Evolutionary conservation across 1,140 invertebrate species (phyloP).

Genomic region (Drosophila trapezifrons): DNA sequence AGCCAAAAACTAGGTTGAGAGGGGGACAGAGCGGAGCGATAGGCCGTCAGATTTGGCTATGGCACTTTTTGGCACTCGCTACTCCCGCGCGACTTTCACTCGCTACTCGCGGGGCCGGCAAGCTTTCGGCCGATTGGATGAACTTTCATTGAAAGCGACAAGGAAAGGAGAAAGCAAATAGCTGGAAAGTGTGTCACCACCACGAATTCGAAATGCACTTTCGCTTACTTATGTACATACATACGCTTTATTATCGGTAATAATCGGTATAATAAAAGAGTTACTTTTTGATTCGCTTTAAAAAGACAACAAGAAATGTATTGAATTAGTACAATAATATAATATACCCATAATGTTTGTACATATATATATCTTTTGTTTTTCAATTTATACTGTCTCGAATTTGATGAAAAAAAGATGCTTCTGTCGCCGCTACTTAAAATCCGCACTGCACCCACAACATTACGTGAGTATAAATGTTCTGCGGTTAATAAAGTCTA

Average conservation of each 20-base stretch:
- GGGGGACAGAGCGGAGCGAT: background rate
- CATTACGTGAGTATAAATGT: constrained; percentile 12
- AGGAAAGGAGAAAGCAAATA: too few species aligned
- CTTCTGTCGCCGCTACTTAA: constrained; percentile 16
- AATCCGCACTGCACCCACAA: constrained; percentile 14
- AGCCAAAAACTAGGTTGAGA: background rate
- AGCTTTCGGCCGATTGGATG: constrained; percentile 5
- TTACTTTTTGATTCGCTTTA: constrained; percentile 29
- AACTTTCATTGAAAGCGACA: background rate
- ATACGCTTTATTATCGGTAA: constrained; percentile 30
- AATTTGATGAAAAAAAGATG: constrained; percentile 36
- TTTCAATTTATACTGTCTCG: constrained; percentile 32
- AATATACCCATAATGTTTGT: constrained; percentile 55
- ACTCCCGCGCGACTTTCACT: background rate
- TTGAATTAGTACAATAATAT: constrained; percentile 56
- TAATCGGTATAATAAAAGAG: constrained; percentile 35
- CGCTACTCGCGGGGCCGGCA: background rate
- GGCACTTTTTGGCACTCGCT: background rate
- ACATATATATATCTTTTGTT: constrained; percentile 24
- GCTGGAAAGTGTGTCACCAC: too few species aligned
- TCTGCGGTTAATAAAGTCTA: constrained; percentile 26
- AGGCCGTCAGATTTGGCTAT: background rate
- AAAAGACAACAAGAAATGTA: constrained; percentile 63
- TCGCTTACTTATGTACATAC: constrained; percentile 26
- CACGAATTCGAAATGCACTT: constrained; percentile 12